These are phyloP conservation scores for Spatula clypeata DNA, from an alignment of 2,797 vertebrate genomes.

Conservation along the genomic window DNA sequence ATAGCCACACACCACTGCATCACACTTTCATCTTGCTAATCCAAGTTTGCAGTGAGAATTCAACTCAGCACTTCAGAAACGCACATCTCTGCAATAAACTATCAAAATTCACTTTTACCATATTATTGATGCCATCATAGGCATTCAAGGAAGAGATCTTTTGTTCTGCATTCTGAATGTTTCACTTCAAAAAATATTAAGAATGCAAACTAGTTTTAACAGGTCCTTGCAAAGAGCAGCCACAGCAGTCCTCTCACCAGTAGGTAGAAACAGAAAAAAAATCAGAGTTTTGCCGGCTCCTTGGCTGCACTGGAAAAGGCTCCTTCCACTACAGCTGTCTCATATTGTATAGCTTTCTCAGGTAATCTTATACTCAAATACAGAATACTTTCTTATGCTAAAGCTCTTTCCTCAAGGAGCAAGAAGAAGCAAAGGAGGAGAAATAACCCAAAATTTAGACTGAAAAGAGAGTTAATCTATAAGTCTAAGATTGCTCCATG, in stretches of 20 bases:
- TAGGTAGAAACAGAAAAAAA: neutral
- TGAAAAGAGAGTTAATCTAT: neutral
- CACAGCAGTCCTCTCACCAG: neutral
- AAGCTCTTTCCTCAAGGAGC: neutral
- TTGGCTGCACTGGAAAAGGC: neutral
- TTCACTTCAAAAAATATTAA: neutral
- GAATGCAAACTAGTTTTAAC: neutral
- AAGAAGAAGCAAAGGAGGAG: neutral
- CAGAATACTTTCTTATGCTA: neutral
- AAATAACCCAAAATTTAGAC: neutral
- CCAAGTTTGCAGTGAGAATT: neutral
- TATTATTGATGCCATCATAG: neutral
- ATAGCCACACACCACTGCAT: fast-evolving
- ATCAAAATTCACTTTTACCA: neutral
- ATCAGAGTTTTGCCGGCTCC: neutral
- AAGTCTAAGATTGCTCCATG: neutral
- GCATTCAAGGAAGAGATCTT: neutral
- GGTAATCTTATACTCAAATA: neutral
- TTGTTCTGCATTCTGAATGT: neutral
- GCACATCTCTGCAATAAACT: neutral
- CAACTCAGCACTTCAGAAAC: neutral
- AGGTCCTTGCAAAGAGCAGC: neutral
- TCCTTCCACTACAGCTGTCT: neutral
- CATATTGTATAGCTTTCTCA: neutral
- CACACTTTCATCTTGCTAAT: neutral